phyloP scores from a whole-genome alignment of 2,113 vertebrate species.

The Oreocharis arfaki region DNA sequence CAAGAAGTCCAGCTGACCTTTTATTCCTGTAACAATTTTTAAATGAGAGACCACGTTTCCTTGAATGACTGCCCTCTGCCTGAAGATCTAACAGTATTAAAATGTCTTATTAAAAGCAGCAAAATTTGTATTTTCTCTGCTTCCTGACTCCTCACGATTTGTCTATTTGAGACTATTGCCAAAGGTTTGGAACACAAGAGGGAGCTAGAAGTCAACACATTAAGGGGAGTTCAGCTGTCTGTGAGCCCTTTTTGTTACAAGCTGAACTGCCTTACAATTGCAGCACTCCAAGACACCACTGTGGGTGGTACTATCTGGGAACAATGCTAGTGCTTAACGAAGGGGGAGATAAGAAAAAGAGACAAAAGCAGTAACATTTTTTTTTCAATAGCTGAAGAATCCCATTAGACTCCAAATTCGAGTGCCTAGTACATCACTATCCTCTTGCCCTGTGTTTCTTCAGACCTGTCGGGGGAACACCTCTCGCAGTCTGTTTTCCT shows the following conservation, averaged over 20 bases:
- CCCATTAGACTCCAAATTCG: not conserved
- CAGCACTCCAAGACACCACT: not conserved
- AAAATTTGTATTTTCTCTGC: not conserved
- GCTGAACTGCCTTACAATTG: not conserved
- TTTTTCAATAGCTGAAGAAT: not conserved
- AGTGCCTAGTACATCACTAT: not conserved
- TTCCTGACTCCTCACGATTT: not conserved
- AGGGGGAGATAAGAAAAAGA: not conserved
- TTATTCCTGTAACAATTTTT: not conserved
- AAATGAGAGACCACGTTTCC: not conserved
- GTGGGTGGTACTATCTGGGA: no score
- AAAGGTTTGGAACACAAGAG: constrained; percentile 25
- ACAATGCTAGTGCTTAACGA: not conserved
- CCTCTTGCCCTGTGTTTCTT: not conserved
- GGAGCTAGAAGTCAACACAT: constrained; percentile 35
- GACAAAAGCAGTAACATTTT: not conserved
- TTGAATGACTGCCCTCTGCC: not conserved
- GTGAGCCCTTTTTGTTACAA: not conserved
- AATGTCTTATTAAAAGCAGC: not conserved
- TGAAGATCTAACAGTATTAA: not conserved
- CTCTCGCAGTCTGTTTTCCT: not conserved
- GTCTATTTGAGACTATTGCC: not conserved
- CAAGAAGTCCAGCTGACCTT: not conserved
- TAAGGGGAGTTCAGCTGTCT: not conserved
- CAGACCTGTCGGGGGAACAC: not conserved